Percentiles rank a stretch among this genome's conserved stretches.
Conservation (phyloP, 2,113 vertebrate species). For the Daphoenositta chrysoptera region DNA sequence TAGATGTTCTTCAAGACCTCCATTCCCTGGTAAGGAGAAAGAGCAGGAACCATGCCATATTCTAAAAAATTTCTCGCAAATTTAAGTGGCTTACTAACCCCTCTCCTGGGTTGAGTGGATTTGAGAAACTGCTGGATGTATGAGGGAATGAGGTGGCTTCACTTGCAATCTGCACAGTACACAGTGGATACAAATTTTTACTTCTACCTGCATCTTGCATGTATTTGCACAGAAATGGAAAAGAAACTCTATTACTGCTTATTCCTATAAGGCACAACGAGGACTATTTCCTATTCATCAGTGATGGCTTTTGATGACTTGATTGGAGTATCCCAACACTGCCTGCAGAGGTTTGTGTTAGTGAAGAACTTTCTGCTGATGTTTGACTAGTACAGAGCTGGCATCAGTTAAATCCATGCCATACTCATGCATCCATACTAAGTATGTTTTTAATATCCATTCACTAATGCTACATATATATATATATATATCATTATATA, state of each 20-base stretch:
- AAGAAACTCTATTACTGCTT: background rate
- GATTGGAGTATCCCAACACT: background rate
- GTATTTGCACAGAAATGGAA: background rate
- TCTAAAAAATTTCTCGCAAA: background rate
- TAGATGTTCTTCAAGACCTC: background rate
- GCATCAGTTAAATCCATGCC: background rate
- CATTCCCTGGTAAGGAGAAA: background rate
- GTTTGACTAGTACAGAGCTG: background rate
- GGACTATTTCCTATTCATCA: background rate
- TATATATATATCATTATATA: too few species aligned
- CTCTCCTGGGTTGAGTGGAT: background rate
- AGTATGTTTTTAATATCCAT: accelerated
- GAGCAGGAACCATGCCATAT: background rate
- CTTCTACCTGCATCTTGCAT: background rate
- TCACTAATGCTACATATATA: background rate
- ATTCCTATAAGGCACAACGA: background rate
- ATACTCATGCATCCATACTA: accelerated
- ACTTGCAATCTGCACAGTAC: background rate
- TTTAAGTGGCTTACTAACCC: background rate
- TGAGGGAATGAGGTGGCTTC: background rate
- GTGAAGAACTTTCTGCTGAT: background rate
- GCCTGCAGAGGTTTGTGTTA: background rate
- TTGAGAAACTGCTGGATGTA: background rate
- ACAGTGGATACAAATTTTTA: background rate
- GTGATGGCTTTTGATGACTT: background rate